Evolutionary conservation across 1,140 invertebrate genomes (phyloP), one percentile per base, ranked within the genome.

Genomic region (Mylabris phalerata): DNA sequence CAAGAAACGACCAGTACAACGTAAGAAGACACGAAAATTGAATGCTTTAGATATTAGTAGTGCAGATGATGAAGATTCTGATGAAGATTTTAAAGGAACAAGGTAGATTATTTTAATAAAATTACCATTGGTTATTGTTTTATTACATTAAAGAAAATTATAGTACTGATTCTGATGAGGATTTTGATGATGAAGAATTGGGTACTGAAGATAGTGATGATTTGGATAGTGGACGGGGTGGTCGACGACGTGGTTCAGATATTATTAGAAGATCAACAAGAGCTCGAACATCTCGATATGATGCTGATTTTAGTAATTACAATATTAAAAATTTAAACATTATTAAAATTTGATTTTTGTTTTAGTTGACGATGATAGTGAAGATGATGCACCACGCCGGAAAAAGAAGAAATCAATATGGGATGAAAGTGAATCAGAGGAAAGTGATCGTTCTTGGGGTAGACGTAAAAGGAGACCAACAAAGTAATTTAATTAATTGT

Each of bases 21-120:
- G 79, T 49, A 88, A 88, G 62, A 89, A 89, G 67, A 79, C 84
- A 26, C 77, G 87, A 1, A 88, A 88, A 62, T 73, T 93, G 1
- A 92, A 90, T 66, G 89, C 86, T 58, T 75, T 95, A 9, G 90
- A 93, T 64, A 82, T 89, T 3, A 85, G 84, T 32, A 90, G 87
- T 42, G 89, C 89, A 55, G 88, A 90, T 69, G 84, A 83, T 57
- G 81, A 84, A 59, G 82, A 78, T 57, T 90, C 86, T 2, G 91
- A 93, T 68, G 90, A 93, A 73, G 90, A 93, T 72, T 93, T 93
- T 62, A 90, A 91, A 66, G 87, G 83, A n/a, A 74, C 75, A 0
- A 59, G 57, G 19, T 19, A 19, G 19, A 19, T 19, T 19, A 19
- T 19, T 19, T 19, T 19, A 19, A 19, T 19, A 19, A 19, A 19